These are phyloP conservation scores for Enteromius trimaculatus DNA, from an alignment of 2,797 vertebrate genomes.

Conservation along the genomic window DNA sequence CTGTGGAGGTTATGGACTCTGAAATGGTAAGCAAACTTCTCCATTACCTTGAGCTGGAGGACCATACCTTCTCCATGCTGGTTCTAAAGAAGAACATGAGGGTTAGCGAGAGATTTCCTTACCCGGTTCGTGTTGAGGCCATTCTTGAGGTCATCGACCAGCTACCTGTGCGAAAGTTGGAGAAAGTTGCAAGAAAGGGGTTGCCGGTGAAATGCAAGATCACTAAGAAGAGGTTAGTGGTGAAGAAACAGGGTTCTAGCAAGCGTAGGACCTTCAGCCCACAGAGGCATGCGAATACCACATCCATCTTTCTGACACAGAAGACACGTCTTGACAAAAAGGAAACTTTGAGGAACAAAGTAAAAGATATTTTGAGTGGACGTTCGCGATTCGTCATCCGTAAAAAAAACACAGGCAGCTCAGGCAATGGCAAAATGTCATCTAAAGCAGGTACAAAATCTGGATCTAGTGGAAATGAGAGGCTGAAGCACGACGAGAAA, in stretches of 20 bases:
- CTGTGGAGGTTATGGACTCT: conserved; percentile 74
- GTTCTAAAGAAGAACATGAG: conserved; percentile 80
- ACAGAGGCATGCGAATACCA: conserved; percentile 66
- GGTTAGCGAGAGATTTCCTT: conserved; percentile 78
- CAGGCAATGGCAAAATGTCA: conserved; percentile 28
- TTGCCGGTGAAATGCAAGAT: conserved; percentile 72
- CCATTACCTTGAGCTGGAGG: conserved; percentile 77
- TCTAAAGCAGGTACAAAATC: conserved; percentile 34
- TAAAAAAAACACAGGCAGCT: conserved; percentile 59
- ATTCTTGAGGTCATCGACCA: conserved; percentile 81
- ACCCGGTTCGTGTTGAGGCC: conserved; percentile 77
- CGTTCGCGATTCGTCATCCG: conserved; percentile 78
- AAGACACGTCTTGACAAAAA: conserved; percentile 71
- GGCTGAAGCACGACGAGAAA: conserved; percentile 17
- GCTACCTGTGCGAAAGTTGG: conserved; percentile 79
- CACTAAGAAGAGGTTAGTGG: conserved; percentile 72
- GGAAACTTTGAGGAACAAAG: conserved; percentile 72
- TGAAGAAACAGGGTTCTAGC: conserved; percentile 64
- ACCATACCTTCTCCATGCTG: conserved; percentile 78
- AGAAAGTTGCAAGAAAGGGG: conserved; percentile 78
- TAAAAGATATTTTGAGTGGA: conserved; percentile 79
- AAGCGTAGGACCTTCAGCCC: conserved; percentile 57
- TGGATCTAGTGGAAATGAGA: conserved; percentile 32
- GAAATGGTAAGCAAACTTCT: conserved; percentile 78
- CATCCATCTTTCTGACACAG: conserved; percentile 50